Evolutionary conservation across 2,113 vertebrate genomes (phyloP).

Genomic region (Rana temporaria): DNA sequence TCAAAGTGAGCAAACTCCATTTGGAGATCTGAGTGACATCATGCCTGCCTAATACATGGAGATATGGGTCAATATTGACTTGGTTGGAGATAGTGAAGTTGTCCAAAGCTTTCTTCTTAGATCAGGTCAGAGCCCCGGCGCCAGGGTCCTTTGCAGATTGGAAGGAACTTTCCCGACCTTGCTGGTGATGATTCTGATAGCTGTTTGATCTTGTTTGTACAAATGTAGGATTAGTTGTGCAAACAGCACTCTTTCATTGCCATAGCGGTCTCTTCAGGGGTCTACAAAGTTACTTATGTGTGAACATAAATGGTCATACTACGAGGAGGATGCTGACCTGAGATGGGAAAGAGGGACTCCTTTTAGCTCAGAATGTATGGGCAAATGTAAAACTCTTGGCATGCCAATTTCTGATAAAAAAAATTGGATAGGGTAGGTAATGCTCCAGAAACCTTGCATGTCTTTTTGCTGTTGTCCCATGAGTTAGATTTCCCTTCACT

Average conservation of each 20-base stretch:
- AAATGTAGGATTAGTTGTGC: conserved; percentile 36
- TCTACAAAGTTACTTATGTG: background rate
- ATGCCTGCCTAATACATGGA: conserved; percentile 42
- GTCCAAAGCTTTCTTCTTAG: conserved; percentile 39
- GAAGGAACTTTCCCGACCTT: conserved; percentile 45
- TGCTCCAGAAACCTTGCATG: no score
- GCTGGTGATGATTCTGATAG: background rate
- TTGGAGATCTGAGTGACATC: conserved; percentile 57
- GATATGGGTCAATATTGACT: conserved; percentile 60
- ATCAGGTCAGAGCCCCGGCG: conserved; percentile 35
- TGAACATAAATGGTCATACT: no score
- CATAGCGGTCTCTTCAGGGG: background rate
- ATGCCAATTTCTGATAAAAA: no score
- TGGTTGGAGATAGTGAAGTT: conserved; percentile 8
- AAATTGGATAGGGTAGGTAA: no score
- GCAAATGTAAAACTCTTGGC: no score
- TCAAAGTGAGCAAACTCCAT: conserved; percentile 55
- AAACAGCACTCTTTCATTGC: conserved; percentile 24
- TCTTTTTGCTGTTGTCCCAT: no score
- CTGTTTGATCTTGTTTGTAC: conserved; percentile 49
- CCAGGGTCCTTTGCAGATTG: conserved; percentile 36
- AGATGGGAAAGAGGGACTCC: no score
- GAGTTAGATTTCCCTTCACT: no score
- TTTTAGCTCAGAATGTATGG: no score
- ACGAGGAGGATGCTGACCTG: no score